Conservation (phyloP, 2,797 vertebrate species). For the Peromyscus eremicus region DNA sequence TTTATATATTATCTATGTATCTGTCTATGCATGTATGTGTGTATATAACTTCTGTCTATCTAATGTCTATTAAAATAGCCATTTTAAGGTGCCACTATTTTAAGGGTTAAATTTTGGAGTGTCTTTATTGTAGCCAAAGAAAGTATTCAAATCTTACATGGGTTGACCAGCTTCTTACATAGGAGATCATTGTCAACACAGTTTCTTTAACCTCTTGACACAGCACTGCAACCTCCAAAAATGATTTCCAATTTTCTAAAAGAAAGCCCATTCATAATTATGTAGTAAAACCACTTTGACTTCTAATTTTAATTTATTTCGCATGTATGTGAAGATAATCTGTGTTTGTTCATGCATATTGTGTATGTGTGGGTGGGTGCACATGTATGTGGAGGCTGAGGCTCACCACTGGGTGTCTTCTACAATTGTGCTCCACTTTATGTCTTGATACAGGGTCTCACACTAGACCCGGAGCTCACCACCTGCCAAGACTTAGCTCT, state of each 20-base stretch:
- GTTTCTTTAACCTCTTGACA: not conserved
- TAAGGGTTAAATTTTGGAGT: slow-evolving; percentile 12
- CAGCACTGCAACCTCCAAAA: slow-evolving; percentile 29
- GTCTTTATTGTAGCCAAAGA: slow-evolving; percentile 23
- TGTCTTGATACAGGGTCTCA: not conserved
- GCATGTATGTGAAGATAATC: not conserved
- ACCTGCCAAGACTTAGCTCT: too few relatives aligned
- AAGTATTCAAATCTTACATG: not conserved
- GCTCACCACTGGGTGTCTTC: not conserved
- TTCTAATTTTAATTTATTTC: not conserved
- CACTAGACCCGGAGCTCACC: not conserved
- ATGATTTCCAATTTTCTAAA: slow-evolving; percentile 55
- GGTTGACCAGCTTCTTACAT: slow-evolving; percentile 30
- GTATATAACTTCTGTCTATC: not conserved
- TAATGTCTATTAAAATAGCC: not conserved
- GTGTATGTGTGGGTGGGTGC: too few relatives aligned
- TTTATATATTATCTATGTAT: not conserved
- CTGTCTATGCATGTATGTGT: not conserved
- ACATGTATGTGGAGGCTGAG: too few relatives aligned
- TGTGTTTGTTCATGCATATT: not conserved
- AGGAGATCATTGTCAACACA: slow-evolving; percentile 1
- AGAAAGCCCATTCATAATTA: slow-evolving; percentile 49
- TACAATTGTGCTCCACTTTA: not conserved
- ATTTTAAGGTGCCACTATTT: slow-evolving; percentile 55
- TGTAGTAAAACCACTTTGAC: not conserved